Evolutionary conservation across 2,888 invertebrate genomes (phyloP).

Genomic region (Parnassius mnemosyne): DNA sequence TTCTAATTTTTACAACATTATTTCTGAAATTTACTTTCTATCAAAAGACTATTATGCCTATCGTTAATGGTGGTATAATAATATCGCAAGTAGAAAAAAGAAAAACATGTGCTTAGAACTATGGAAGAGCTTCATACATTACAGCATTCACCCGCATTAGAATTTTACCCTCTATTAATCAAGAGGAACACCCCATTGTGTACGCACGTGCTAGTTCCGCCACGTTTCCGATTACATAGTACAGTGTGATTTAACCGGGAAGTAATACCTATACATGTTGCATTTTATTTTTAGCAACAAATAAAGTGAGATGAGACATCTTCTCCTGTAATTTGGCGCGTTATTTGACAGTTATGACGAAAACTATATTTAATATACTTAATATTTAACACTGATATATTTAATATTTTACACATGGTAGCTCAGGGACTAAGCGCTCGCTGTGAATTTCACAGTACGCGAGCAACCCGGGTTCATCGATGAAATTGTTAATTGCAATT

Average conservation of each 20-base stretch:
- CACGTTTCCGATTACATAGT: slow-evolving; percentile 2
- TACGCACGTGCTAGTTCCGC: slow-evolving; percentile 42
- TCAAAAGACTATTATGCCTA: too few species aligned
- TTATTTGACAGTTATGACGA: slow-evolving; percentile 8
- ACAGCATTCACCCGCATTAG: slow-evolving; percentile 10
- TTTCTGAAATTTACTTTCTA: too few species aligned
- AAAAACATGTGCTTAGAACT: slow-evolving; percentile 11
- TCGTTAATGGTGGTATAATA: too few species aligned
- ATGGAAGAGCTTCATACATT: slow-evolving; percentile 1
- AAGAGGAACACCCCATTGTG: slow-evolving; percentile 35
- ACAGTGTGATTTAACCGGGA: slow-evolving; percentile 9
- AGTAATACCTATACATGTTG: background rate
- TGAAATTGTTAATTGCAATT: too few species aligned
- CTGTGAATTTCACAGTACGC: too few species aligned
- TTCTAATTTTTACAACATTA: too few species aligned
- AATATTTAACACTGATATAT: too few species aligned
- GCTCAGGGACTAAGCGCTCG: too few species aligned
- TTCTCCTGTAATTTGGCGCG: slow-evolving; percentile 16
- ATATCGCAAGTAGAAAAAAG: background rate
- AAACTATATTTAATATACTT: too few species aligned
- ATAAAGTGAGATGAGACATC: slow-evolving; percentile 5
- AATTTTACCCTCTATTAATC: slow-evolving; percentile 29
- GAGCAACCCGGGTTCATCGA: too few species aligned
- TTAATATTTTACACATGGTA: too few species aligned
- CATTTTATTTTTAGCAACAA: slow-evolving; percentile 11